Evolutionary conservation across 2,888 invertebrate genomes (phyloP).

Genomic region (Euspilapteryx auroguttella): DNA sequence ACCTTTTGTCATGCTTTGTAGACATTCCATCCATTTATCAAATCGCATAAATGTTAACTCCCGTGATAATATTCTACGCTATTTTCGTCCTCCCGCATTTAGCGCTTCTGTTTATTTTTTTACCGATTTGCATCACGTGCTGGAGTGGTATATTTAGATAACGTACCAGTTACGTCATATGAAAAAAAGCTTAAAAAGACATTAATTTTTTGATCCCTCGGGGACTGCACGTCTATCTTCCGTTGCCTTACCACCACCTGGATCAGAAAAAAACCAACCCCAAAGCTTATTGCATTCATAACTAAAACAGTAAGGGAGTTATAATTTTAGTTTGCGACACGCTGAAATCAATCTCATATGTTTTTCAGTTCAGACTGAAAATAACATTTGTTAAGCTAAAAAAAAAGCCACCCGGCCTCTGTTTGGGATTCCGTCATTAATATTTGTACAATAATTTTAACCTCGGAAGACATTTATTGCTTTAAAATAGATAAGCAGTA

Average conservation of each 20-base stretch:
- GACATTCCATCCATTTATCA: no score
- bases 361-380: slow-evolving; percentile 1
- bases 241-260: slow-evolving; percentile 42
- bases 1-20: no score
- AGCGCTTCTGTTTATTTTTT: slow-evolving; percentile 2
- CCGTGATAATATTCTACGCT: no score
- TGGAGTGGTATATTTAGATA: slow-evolving; percentile 14
- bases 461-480: slow-evolving; percentile 23
- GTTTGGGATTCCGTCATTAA: background rate
- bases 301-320: slow-evolving; percentile 10
- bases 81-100: no score
- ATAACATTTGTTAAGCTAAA: slow-evolving; percentile 3
- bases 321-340: slow-evolving; percentile 5
- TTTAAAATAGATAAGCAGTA: no score
- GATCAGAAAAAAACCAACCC: slow-evolving; percentile 25
- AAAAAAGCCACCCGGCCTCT: slow-evolving; percentile 1
- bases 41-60: no score
- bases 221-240: slow-evolving; percentile 12
- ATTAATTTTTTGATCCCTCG: no score
- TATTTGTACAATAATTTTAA: slow-evolving; percentile 19
- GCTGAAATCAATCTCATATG: slow-evolving; percentile 3
- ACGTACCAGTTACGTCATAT: no score
- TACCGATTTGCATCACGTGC: slow-evolving; percentile 9
- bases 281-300: slow-evolving; percentile 9
- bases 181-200: no score